Conservation (phyloP, 2,113 vertebrate genomes). For the Lampris incognitus region DNA sequence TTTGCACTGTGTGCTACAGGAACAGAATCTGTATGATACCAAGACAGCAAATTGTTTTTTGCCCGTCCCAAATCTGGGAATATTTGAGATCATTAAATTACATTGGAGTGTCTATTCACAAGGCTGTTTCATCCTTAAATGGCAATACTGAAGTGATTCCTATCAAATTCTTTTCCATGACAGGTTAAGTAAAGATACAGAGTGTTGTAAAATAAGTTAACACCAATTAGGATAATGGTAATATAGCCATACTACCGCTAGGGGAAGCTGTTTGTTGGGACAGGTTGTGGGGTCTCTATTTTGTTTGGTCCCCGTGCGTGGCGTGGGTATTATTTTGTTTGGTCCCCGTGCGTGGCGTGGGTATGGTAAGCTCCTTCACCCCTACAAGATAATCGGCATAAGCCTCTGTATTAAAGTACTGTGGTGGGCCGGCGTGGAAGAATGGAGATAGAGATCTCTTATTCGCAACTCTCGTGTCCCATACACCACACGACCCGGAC, state of each 20-base stretch:
- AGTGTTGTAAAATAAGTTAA: too few relatives aligned
- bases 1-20: constrained; percentile 27
- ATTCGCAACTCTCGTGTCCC: too few relatives aligned
- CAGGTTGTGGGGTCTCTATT: too few relatives aligned
- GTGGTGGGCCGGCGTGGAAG: neutral
- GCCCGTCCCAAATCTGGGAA: constrained; percentile 20
- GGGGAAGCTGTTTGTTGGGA: too few relatives aligned
- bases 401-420: constrained; percentile 4
- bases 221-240: too few relatives aligned
- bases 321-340: neutral
- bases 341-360: too few relatives aligned
- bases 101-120: neutral
- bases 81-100: constrained; percentile 5
- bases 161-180: neutral
- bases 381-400: neutral
- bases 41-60: constrained; percentile 16
- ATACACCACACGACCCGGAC: too few relatives aligned
- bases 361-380: neutral
- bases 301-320: too few relatives aligned
- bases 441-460: too few relatives aligned
- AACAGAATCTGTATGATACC: constrained; percentile 42
- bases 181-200: neutral
- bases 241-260: too few relatives aligned
- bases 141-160: neutral
- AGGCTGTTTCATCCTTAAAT: neutral